Percentiles rank a stretch among this genome's conserved stretches.
These are phyloP conservation scores for Pristionchus maxplancki DNA, from an alignment of 2,888 invertebrate species.

Conservation along the genomic window DNA sequence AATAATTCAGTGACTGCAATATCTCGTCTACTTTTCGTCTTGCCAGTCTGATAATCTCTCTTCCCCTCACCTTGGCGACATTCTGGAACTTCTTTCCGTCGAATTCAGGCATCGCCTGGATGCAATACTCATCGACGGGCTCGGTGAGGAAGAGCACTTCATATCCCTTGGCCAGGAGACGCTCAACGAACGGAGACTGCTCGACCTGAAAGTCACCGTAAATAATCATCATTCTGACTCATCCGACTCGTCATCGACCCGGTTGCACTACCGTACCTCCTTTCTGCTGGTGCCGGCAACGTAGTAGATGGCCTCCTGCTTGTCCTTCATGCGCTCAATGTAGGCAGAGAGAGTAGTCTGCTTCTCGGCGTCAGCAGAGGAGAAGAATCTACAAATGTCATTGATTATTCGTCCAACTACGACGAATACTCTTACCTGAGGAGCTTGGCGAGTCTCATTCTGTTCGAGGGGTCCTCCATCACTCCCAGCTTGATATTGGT, in stretches of 20 bases:
- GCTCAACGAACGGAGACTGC: constrained; percentile 93
- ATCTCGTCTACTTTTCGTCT: no score
- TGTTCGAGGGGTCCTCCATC: constrained; percentile 96
- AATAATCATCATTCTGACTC: neutral
- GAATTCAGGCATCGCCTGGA: constrained; percentile 95
- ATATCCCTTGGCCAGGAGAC: constrained; percentile 91
- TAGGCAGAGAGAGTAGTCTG: constrained; percentile 89
- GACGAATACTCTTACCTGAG: constrained; percentile 83
- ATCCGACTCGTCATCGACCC: neutral
- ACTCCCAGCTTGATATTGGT: constrained; percentile 97
- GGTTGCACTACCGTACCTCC: constrained; percentile 81
- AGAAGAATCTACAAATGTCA: constrained; percentile 58
- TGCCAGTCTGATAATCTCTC: neutral
- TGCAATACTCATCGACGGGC: constrained; percentile 97
- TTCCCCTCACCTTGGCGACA: constrained; percentile 92
- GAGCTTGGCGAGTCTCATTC: constrained; percentile 94
- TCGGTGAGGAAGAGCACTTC: constrained; percentile 92
- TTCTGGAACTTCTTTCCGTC: constrained; percentile 99
- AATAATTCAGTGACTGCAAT: no score
- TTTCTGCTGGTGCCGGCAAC: constrained; percentile 91
- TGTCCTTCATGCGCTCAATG: constrained; percentile 93
- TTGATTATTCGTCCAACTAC: neutral
- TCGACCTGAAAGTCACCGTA: constrained; percentile 81
- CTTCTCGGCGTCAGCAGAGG: constrained; percentile 83
- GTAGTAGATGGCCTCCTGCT: constrained; percentile 95